Percentiles rank a stretch among this genome's conserved stretches.
These are phyloP conservation scores for Tichodroma muraria DNA, from an alignment of 2,113 vertebrate genomes.

Conservation along the genomic window DNA sequence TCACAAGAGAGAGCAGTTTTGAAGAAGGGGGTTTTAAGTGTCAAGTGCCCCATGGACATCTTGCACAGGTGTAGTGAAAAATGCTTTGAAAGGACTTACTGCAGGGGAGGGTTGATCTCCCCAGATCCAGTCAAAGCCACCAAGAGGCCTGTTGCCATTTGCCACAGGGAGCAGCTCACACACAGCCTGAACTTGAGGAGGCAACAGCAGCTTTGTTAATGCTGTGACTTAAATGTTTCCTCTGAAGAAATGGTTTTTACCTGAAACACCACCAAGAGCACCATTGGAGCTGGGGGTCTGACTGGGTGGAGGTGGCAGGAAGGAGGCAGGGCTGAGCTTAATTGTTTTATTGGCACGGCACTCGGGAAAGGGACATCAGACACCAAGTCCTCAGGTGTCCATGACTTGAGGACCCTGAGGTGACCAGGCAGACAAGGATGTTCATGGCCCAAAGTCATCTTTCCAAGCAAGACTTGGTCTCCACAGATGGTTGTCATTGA, in stretches of 20 bases:
- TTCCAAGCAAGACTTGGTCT: neutral
- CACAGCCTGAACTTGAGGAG: neutral
- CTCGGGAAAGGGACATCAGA: neutral
- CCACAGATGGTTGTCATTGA: neutral
- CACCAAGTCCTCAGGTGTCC: no score
- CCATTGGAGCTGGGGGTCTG: neutral
- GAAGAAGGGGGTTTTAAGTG: neutral
- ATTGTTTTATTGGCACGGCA: neutral
- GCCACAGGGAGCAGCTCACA: neutral
- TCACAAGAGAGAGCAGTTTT: neutral
- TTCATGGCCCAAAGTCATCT: neutral
- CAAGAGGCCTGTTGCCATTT: neutral
- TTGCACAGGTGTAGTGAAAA: neutral
- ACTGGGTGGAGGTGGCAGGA: neutral
- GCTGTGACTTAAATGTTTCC: neutral
- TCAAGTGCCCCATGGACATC: neutral
- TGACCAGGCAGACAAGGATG: neutral
- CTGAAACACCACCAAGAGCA: neutral
- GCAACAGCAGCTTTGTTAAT: neutral
- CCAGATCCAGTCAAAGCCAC: neutral
- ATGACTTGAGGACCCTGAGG: neutral
- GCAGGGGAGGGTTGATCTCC: neutral
- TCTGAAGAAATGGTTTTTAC: neutral
- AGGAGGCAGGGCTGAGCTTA: neutral
- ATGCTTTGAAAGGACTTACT: neutral